Evolutionary conservation across 92 coral and sea anemone genomes (phyloP), one percentile per base, ranked within the genome.

Genomic region (Actinostola sp.): DNA sequence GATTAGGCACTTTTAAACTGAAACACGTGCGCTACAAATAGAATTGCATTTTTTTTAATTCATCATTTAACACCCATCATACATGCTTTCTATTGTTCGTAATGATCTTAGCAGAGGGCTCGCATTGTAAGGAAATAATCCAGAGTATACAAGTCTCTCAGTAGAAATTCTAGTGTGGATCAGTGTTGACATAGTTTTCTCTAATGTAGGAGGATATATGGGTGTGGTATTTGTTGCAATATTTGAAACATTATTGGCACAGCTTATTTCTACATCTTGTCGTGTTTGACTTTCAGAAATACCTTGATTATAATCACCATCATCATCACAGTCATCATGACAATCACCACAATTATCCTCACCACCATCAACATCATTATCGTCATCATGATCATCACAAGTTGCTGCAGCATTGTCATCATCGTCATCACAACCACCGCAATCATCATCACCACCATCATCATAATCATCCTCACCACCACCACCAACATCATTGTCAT

Each of bases 101-200:
- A 92, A 72, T 1, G 80, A 59, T n/a, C 82, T 54, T 50, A 92
- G 43, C n/a, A 92, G 68, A 0, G 97, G 92, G 27, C 52, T 32
- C 4, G 81, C 86, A 2, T 71, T 52, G 70, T 86, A 92, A 24
- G 97, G 97, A 35, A 92, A 89, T 20, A 89, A 83, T 9, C 88
- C 86, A 6, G 77, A 71, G 9, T 58, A 13, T 0, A 54, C 44
- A 35, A 92, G 63, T 61, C 92, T 61, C 46, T 59, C 85, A 20
- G 92, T 75, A 0, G 97, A 50, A 24, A 89, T 43, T 31, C 97
- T 84, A 10, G 90, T 66, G 33, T 89, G 88, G 31, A 92, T 92
- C 52, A 92, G 82, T 69, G 86, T 79, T 0, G 96, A 43, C 89
- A 92, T 89, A 19, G 75, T 46, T n/a, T 71, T 75, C 46, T 88